Evolutionary conservation across 2,888 invertebrate species (phyloP), one percentile per base, ranked within the genome.

Genomic region (Boloria selene): DNA sequence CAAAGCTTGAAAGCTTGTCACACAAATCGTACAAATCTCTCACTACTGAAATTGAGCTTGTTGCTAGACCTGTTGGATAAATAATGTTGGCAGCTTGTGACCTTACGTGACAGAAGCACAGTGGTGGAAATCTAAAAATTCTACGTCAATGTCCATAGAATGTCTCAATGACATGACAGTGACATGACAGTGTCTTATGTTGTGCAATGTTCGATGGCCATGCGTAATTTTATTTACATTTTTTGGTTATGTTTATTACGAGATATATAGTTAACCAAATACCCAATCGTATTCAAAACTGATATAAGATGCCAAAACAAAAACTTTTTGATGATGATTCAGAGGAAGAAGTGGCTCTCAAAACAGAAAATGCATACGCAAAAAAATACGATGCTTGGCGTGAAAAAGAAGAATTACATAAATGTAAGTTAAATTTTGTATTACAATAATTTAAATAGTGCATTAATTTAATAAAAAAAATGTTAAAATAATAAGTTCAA

Each of bases 371-470:
- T 79, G 94, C 94, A 61, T 98, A 97, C 85, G 98, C 98, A 0
- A 95, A 95, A 74, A 95, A 94, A 73, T 98, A 98, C 79, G 95
- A 97, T 79, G 93, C 88, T 67, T 97, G 97, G 95, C 93, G 98
- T 61, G 95, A 96, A 77, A 97, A 96, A 79, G 98, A 98, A 85
- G 96, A 97, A 83, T 86, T 96, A 18, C 95, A 97, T 79, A 96
- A 96, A 91, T 87, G 96, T 96, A 92, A 90, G 93, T 10, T 44
- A 42, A 16, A 16, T 62, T 0, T n/a, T 16, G n/a, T 7, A 50
- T 17, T 52, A 16, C 31, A 45, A 47, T 53, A 13, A 49, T 17
- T 58, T 50, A 18, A 18, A 13, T 26, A n/a, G n/a, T n/a, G n/a
- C 17, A 38, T 56, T 18, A 45, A 16, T 51, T n/a, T n/a, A n/a